These are phyloP conservation scores for Hycleus cichorii DNA, from an alignment of 1,140 invertebrate genomes.

Conservation along the genomic window DNA sequence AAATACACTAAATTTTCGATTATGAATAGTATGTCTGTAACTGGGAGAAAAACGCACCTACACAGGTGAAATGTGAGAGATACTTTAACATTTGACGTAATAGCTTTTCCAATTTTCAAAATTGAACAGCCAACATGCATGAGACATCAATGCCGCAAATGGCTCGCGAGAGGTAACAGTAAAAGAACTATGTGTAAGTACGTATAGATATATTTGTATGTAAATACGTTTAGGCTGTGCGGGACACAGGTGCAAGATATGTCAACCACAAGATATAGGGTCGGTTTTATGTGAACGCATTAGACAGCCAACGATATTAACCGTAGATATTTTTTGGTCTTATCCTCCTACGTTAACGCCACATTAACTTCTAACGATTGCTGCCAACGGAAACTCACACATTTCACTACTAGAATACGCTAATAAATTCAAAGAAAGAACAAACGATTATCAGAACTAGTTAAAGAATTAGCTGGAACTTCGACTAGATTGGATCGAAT, in stretches of 20 bases:
- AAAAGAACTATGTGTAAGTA: not conserved
- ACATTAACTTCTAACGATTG: not conserved
- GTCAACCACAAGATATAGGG: slow-evolving; percentile 34
- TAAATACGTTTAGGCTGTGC: slow-evolving; percentile 31
- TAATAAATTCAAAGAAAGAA: too few relatives aligned
- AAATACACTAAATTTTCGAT: too few relatives aligned
- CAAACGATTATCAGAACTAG: too few relatives aligned
- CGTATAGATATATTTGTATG: slow-evolving; percentile 33
- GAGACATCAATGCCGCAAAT: slow-evolving; percentile 4
- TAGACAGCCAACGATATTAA: slow-evolving; percentile 31
- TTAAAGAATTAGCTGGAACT: too few relatives aligned
- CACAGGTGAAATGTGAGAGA: too few relatives aligned
- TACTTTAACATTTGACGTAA: not conserved
- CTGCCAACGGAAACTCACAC: too few relatives aligned
- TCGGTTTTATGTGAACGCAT: slow-evolving; percentile 32
- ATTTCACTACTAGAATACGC: too few relatives aligned
- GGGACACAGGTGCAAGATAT: slow-evolving; percentile 36
- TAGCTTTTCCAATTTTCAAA: slow-evolving; percentile 11
- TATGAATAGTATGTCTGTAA: too few relatives aligned
- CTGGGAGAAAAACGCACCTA: too few relatives aligned
- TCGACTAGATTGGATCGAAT: too few relatives aligned
- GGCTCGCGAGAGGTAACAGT: not conserved
- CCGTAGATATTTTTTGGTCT: not conserved
- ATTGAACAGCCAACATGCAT: slow-evolving; percentile 1
- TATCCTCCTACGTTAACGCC: not conserved